phyloP scores from a whole-genome alignment of 2,113 vertebrate species.

The Esox niger region DNA sequence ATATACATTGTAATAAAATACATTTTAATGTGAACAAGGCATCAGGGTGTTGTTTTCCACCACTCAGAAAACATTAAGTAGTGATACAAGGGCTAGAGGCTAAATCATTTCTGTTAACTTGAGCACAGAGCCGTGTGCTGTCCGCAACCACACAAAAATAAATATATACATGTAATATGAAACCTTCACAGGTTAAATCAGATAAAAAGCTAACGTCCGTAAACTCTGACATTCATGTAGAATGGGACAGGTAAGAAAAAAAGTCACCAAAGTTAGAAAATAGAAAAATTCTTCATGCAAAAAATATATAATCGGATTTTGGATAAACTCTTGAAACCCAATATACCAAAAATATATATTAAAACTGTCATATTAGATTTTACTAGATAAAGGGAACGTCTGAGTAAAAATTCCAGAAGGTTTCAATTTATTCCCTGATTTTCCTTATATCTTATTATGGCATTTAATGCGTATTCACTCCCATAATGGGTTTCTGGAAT shows the following conservation, averaged over 20 bases:
- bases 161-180: slow-evolving; percentile 67
- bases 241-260: slow-evolving; percentile 33
- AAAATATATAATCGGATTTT: slow-evolving; percentile 71
- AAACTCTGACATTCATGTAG: slow-evolving; percentile 29
- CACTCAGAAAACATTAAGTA: slow-evolving; percentile 20
- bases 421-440: too few species aligned
- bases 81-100: slow-evolving; percentile 32
- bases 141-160: slow-evolving; percentile 51
- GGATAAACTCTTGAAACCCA: slow-evolving; percentile 66
- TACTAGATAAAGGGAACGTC: slow-evolving; percentile 44
- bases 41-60: neutral
- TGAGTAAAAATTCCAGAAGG: slow-evolving; percentile 52
- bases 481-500: too few species aligned
- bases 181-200: slow-evolving; percentile 47
- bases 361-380: slow-evolving; percentile 55
- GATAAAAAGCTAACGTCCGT: slow-evolving; percentile 54
- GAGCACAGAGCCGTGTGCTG: slow-evolving; percentile 35
- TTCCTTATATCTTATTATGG: too few species aligned
- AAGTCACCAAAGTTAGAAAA: slow-evolving; percentile 62
- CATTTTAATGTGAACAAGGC: too few species aligned
- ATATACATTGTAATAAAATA: slow-evolving; percentile 33
- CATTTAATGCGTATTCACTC: too few species aligned
- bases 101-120: slow-evolving; percentile 20
- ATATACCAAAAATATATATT: slow-evolving; percentile 77
- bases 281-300: slow-evolving; percentile 74